These are phyloP conservation scores for Eumacrocentrus americanus DNA, from an alignment of 2,888 invertebrate species.

Conservation along the genomic window DNA sequence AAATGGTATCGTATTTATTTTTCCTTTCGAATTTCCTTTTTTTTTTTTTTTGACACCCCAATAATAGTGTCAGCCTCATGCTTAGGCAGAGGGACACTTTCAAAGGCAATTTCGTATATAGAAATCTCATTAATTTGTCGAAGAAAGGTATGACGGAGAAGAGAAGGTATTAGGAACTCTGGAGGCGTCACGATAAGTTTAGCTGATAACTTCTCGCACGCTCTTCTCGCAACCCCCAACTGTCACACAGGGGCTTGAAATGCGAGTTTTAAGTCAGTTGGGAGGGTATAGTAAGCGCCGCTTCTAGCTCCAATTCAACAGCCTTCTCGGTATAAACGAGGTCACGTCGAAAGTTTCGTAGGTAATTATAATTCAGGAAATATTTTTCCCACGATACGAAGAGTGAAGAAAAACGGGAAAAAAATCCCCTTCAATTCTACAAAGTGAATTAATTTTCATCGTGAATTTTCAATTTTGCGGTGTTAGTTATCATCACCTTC, in stretches of 20 bases:
- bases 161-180: not conserved
- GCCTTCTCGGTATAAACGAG: not conserved
- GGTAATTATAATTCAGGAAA: not conserved
- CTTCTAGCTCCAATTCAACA: not conserved
- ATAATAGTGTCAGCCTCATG: too few relatives aligned
- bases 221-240: not conserved
- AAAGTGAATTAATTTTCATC: slow-evolving; percentile 9
- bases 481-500: not conserved
- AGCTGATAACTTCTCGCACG: not conserved
- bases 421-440: not conserved
- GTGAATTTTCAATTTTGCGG: slow-evolving; percentile 12
- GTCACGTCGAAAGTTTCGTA: slow-evolving; percentile 1
- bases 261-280: not conserved
- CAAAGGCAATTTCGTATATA: too few relatives aligned
- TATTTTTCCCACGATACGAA: not conserved
- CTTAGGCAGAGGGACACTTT: too few relatives aligned
- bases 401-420: not conserved
- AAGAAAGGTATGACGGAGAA: too few relatives aligned
- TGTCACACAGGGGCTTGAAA: not conserved
- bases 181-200: too few relatives aligned
- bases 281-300: not conserved
- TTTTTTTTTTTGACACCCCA: too few relatives aligned
- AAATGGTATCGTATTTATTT: too few relatives aligned
- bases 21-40: too few relatives aligned
- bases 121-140: too few relatives aligned